Percentiles rank a stretch among this genome's conserved stretches.
These are phyloP conservation scores for Clivina fossor DNA, from an alignment of 2,888 invertebrate species.

Conservation along the genomic window DNA sequence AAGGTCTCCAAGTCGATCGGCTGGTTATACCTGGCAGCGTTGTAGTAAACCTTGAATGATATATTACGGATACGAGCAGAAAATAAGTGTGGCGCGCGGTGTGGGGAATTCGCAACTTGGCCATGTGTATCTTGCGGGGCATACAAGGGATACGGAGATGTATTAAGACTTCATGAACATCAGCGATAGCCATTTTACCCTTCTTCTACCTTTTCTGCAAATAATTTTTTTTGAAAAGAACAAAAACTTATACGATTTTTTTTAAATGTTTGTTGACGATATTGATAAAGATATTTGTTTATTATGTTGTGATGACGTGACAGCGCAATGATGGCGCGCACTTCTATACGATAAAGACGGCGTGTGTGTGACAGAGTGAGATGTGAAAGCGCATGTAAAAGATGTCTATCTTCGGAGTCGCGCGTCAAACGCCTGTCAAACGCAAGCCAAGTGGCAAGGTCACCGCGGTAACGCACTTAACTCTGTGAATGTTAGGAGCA, in stretches of 20 bases:
- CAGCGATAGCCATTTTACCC: not conserved
- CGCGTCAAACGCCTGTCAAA: too few relatives aligned
- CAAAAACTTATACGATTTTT: too few relatives aligned
- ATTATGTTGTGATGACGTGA: not conserved
- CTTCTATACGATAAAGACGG: constrained; percentile 1
- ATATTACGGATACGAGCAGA: constrained; percentile 32
- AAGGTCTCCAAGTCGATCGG: constrained; percentile 44
- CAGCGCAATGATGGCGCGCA: constrained; percentile 17
- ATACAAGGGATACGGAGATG: constrained; percentile 1
- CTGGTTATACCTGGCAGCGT: constrained; percentile 40
- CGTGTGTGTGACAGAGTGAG: not conserved
- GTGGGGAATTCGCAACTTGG: constrained; percentile 13
- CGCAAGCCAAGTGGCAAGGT: constrained; percentile 43
- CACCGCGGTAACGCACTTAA: constrained; percentile 29
- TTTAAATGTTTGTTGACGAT: too few relatives aligned
- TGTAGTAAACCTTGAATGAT: constrained; percentile 46
- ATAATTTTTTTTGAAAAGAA: too few relatives aligned
- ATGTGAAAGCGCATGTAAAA: constrained; percentile 6
- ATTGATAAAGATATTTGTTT: not conserved
- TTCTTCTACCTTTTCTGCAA: not conserved
- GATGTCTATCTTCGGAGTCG: constrained; percentile 17
- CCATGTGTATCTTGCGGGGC: constrained; percentile 17
- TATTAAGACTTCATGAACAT: constrained; percentile 20
- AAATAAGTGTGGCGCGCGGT: not conserved
- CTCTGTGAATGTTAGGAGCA: too few relatives aligned